phyloP scores from a whole-genome alignment of 2,113 vertebrate genomes.

The Halichoerus grypus region DNA sequence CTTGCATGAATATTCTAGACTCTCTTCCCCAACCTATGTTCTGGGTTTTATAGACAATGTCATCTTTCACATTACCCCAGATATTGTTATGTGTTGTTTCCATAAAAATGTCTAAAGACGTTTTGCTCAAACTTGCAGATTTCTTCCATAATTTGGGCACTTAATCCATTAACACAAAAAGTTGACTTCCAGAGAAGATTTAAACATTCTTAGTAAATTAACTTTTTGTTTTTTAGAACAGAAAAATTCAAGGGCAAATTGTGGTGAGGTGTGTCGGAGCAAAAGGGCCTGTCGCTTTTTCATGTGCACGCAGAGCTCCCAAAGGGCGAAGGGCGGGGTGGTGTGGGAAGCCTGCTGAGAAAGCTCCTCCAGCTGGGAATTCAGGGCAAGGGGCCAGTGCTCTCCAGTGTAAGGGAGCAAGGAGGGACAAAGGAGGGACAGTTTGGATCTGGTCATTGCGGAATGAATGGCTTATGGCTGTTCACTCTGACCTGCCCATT shows the following conservation, averaged over 20 bases:
- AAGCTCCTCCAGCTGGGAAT: fast-evolving
- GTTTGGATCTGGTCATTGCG: neutral
- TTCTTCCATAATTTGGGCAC: neutral
- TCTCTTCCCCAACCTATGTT: neutral
- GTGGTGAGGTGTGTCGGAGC: neutral
- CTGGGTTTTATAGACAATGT: too few species aligned
- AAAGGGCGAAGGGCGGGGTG: neutral
- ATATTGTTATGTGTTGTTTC: neutral
- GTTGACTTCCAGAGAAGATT: neutral
- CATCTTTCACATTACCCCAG: fast-evolving
- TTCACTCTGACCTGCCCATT: fast-evolving
- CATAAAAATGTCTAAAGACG: neutral
- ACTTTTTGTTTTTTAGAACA: neutral
- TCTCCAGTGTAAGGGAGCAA: neutral
- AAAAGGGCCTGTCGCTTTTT: neutral
- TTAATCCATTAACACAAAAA: too few species aligned
- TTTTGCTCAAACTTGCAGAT: neutral
- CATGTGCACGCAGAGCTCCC: neutral
- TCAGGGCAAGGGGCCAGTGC: neutral
- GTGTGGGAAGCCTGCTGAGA: neutral
- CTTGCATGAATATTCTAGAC: neutral
- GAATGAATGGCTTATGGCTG: fast-evolving
- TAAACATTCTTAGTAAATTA: neutral
- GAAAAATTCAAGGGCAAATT: neutral
- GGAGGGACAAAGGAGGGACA: fast-evolving